phyloP scores from a whole-genome alignment of 1,140 invertebrate genomes.

The Diachasma alloeum region DNA sequence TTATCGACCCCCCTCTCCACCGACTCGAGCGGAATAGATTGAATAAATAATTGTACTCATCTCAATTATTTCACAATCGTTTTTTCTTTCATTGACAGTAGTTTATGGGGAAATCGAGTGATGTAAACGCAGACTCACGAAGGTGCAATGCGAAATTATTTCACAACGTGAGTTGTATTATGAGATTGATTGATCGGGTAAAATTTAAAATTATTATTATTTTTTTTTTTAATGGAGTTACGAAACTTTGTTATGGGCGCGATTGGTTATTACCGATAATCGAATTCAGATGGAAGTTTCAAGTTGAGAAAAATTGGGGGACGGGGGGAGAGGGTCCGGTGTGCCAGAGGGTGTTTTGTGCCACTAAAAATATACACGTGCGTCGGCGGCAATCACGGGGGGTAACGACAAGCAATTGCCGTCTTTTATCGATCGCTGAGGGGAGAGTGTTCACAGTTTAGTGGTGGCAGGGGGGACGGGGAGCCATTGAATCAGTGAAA shows the following conservation, averaged over 20 bases:
- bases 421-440: neutral
- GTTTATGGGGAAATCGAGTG: neutral
- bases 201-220: neutral
- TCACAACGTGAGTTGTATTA: neutral
- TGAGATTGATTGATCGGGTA: neutral
- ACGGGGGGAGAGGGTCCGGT: neutral
- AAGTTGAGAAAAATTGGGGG: neutral
- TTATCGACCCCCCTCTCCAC: neutral
- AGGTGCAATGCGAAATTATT: neutral
- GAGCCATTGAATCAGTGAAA: too few species aligned
- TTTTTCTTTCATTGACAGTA: neutral
- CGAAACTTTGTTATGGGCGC: neutral
- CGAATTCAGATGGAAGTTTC: neutral
- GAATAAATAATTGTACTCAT: neutral
- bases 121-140: neutral
- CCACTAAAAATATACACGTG: neutral
- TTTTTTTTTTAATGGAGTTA: neutral
- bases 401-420: neutral
- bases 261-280: constrained; percentile 1
- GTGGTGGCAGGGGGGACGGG: too few species aligned
- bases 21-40: neutral
- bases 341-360: neutral
- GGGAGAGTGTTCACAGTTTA: too few species aligned
- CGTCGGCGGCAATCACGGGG: neutral
- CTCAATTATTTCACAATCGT: neutral